A percentile compares a stretch with the other conserved stretches of the same genome.
Evolutionary conservation across 2,888 invertebrate genomes (phyloP).

Genomic region (Metellina segmentata): DNA sequence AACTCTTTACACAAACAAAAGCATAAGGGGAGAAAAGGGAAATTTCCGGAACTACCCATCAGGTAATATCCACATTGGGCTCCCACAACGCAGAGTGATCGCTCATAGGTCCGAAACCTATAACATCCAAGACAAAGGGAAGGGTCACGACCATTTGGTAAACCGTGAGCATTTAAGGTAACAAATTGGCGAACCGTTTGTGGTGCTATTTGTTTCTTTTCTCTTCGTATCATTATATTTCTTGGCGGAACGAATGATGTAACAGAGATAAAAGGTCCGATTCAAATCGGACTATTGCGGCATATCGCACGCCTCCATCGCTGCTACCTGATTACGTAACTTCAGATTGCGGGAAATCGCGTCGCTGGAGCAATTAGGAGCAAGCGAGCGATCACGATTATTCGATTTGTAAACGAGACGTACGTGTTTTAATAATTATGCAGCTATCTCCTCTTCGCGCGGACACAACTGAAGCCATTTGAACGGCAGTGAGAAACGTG

Average conservation of each 20-base stretch:
- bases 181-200: constrained; percentile 53
- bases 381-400: constrained; percentile 65
- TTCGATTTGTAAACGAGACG: constrained; percentile 72
- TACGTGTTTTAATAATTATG: constrained; percentile 72
- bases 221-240: constrained; percentile 35
- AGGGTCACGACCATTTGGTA: constrained; percentile 58
- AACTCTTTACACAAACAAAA: not conserved
- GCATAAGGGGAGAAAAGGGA: not conserved
- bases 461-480: not conserved
- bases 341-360: constrained; percentile 41
- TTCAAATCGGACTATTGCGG: constrained; percentile 31
- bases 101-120: constrained; percentile 14
- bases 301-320: constrained; percentile 70
- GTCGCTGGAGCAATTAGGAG: constrained; percentile 60
- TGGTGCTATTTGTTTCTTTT: constrained; percentile 33
- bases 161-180: constrained; percentile 68
- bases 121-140: constrained; percentile 39
- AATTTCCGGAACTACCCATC: too few relatives aligned
- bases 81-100: constrained; percentile 7
- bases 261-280: constrained; percentile 29
- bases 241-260: constrained; percentile 59
- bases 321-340: constrained; percentile 63
- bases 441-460: constrained; percentile 10
- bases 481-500: too few relatives aligned
- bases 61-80: not conserved